phyloP scores from a whole-genome alignment of 2,888 invertebrate species.

The Eristalis arbustorum region DNA sequence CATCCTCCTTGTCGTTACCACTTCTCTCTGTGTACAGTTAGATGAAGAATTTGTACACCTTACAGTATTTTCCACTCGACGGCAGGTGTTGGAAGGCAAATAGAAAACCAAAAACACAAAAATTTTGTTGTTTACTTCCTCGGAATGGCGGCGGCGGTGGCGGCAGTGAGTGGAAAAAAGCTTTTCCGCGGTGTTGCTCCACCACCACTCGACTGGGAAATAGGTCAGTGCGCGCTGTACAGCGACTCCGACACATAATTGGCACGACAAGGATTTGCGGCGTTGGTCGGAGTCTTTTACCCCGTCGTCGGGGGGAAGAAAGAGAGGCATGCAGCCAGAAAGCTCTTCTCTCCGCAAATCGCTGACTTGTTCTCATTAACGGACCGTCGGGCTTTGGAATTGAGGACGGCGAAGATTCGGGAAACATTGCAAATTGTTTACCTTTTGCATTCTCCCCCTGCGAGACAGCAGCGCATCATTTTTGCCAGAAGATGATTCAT shows the following conservation, averaged over 20 bases:
- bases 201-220: conserved; percentile 24
- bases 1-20: background rate
- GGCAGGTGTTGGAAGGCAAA: conserved; percentile 28
- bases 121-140: conserved; percentile 9
- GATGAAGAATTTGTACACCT: background rate
- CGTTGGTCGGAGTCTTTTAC: background rate
- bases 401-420: background rate
- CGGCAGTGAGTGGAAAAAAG: background rate
- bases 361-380: background rate
- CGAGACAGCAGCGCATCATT: background rate
- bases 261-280: background rate
- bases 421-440: conserved; percentile 1
- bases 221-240: conserved; percentile 58
- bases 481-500: background rate
- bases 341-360: conserved; percentile 21
- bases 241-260: background rate
- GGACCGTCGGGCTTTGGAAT: background rate
- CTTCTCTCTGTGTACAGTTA: conserved; percentile 24
- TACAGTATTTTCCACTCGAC: conserved; percentile 12
- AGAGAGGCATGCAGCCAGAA: background rate
- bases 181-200: conserved; percentile 1
- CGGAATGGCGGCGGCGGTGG: background rate
- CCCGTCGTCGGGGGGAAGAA: background rate
- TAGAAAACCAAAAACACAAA: conserved; percentile 17
- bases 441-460: conserved; percentile 1